Conservation (phyloP, 2,113 vertebrate genomes). For the Syngnathoides biaculeatus region DNA sequence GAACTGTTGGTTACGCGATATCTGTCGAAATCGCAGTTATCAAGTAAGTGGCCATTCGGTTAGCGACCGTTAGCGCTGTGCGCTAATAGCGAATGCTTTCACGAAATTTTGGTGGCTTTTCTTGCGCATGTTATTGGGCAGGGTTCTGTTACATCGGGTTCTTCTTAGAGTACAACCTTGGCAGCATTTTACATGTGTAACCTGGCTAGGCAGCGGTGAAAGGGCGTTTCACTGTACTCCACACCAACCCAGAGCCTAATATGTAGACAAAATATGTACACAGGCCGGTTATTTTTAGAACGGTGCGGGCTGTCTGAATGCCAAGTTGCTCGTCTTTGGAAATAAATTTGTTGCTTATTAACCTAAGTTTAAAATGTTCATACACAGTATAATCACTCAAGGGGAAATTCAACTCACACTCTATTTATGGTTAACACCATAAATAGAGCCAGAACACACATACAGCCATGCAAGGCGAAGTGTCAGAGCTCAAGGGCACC, state of each 20-base stretch:
- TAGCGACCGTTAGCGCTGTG: conserved; percentile 27
- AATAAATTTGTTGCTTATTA: conserved; percentile 28
- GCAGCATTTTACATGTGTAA: background rate
- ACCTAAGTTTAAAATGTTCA: background rate
- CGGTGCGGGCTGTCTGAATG: conserved; percentile 33
- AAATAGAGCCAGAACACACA: background rate
- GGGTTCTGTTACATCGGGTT: background rate
- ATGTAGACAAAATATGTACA: conserved; percentile 48
- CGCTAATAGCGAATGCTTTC: conserved; percentile 21
- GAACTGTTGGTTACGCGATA: background rate
- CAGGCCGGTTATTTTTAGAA: conserved; percentile 67
- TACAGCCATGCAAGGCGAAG: too few relatives aligned
- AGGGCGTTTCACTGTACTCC: conserved; percentile 36
- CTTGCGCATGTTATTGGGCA: conserved; percentile 36
- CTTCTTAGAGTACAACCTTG: background rate
- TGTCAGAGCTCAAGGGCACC: background rate
- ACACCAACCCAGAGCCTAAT: conserved; percentile 40
- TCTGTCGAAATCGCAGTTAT: conserved; percentile 9
- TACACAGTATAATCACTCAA: background rate
- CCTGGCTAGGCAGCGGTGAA: conserved; percentile 3
- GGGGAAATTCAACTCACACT: background rate
- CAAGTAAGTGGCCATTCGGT: conserved; percentile 18
- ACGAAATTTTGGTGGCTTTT: background rate
- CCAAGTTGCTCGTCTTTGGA: conserved; percentile 44
- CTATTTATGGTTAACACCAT: background rate